Base-by-base conservation (phyloP, 2,113 vertebrate species). In the Saccopteryx bilineata region DNA sequence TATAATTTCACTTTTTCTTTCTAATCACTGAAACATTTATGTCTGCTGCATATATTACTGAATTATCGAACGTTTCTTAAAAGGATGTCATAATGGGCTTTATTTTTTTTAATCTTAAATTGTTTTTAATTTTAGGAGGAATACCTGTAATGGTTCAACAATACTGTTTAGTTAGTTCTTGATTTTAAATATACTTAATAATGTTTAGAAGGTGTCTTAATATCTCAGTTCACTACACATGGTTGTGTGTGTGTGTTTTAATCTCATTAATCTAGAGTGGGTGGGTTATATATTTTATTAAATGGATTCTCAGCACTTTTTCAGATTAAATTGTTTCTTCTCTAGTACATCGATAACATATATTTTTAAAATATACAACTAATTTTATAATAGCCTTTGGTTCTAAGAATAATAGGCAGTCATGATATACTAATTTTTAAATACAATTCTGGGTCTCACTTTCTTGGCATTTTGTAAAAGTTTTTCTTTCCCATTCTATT, bases 401-500 rank as follows among this genome's bases (percentile, higher is more conserved):
- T 88, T 85, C 61, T 17, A 82, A 79, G 28, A 82, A 83, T 95
- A 83, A 96, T 50, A 79, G 19, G 11, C 39, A 46, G 14, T 65
- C 18, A 75, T 63, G 28, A 24, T 54, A 93, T 61, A 48, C 17
- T 66, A 26, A 86, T 83, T 6, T 84, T 96, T 80, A 89, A 90
- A 92, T 82, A 56, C 7, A 33, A 85, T 78, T 93, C 33, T 84
- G 3, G 12, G 72, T 88, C 65, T 69, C 19, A 87, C 52, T 75
- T 93, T 86, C 63, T 93, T 65, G 80, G 5, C 7, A 87, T 94
- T 97, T 91, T 85, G 31, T 63, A 69, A 91, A 85, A 58, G 8
- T 8, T 78, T 80, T 69, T 85, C 39, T 33, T 71, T 13, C 2
- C 13, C 3, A 5, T 23, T 63, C 58, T 71, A n/a, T 86, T 92